These are phyloP conservation scores for Coendou prehensilis DNA, from an alignment of 2,797 vertebrate genomes.

Conservation along the genomic window DNA sequence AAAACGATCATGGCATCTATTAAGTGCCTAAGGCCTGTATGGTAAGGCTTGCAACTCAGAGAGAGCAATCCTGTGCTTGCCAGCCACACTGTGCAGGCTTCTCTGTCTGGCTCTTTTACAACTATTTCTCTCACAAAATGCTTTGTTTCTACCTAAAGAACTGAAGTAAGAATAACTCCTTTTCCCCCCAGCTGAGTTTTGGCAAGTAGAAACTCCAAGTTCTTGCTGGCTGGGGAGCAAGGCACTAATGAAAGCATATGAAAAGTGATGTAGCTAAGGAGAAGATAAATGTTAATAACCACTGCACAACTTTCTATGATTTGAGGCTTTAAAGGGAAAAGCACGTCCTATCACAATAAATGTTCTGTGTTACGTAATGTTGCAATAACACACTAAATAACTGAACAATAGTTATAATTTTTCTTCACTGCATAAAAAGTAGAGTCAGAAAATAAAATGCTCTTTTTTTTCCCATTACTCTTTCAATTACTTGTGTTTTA, in stretches of 20 bases:
- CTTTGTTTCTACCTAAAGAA: constrained; percentile 42
- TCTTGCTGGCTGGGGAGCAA: constrained; percentile 66
- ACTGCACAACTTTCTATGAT: constrained; percentile 79
- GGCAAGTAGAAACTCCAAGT: constrained; percentile 59
- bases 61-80: not conserved
- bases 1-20: constrained; percentile 45
- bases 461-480: not conserved
- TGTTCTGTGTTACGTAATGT: constrained; percentile 67
- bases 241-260: constrained; percentile 77
- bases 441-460: constrained; percentile 70
- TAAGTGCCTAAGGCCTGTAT: constrained; percentile 61
- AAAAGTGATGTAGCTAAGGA: constrained; percentile 79
- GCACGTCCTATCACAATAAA: constrained; percentile 79
- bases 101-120: not conserved
- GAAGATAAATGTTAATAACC: constrained; percentile 79
- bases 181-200: constrained; percentile 59
- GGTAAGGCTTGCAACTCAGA: not conserved
- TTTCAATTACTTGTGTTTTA: constrained; percentile 9
- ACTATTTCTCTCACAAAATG: constrained; percentile 14
- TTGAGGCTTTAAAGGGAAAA: constrained; percentile 71
- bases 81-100: constrained; percentile 2
- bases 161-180: constrained; percentile 55
- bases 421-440: constrained; percentile 67
- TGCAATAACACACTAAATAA: constrained; percentile 79
- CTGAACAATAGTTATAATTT: constrained; percentile 67